Evolutionary conservation across 1,140 invertebrate species (phyloP).

Genomic region (Tetranychus cinnabarinus): DNA sequence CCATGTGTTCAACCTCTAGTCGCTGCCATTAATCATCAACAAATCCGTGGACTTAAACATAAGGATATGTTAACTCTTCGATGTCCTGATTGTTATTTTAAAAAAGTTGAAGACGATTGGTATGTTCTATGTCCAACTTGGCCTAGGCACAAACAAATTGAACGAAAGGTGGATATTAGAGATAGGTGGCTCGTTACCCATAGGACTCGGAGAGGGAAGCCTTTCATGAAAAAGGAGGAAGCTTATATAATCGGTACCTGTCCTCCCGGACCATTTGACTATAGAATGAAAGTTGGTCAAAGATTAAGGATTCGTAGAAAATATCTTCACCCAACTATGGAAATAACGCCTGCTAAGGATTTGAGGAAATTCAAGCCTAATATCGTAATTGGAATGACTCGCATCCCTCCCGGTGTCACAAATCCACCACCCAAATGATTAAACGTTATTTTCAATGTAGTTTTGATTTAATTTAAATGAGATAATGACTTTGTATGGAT

Average conservation of each 20-base stretch:
- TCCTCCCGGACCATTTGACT: neutral
- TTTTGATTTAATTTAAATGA: no score
- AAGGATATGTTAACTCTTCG: slow-evolving; percentile 31
- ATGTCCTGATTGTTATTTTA: slow-evolving; percentile 50
- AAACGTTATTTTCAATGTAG: no score
- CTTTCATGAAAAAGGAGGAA: slow-evolving; percentile 19
- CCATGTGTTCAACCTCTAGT: no score
- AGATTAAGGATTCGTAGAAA: neutral
- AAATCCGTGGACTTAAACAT: slow-evolving; percentile 29
- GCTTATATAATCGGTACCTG: neutral
- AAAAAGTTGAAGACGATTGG: slow-evolving; percentile 34
- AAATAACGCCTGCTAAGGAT: no score
- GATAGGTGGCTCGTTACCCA: slow-evolving; percentile 44
- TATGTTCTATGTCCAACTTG: slow-evolving; percentile 47
- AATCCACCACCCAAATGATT: no score
- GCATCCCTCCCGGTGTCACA: no score
- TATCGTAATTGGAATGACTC: no score
- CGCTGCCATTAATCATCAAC: neutral
- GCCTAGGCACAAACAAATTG: slow-evolving; percentile 51
- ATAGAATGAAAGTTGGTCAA: neutral
- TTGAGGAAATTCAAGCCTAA: no score
- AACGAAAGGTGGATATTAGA: slow-evolving; percentile 32
- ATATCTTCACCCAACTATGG: neutral
- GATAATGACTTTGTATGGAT: no score
- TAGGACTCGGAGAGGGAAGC: slow-evolving; percentile 32